phyloP scores from a whole-genome alignment of 2,113 vertebrate genomes.

The Himantopus leucocephalus region DNA sequence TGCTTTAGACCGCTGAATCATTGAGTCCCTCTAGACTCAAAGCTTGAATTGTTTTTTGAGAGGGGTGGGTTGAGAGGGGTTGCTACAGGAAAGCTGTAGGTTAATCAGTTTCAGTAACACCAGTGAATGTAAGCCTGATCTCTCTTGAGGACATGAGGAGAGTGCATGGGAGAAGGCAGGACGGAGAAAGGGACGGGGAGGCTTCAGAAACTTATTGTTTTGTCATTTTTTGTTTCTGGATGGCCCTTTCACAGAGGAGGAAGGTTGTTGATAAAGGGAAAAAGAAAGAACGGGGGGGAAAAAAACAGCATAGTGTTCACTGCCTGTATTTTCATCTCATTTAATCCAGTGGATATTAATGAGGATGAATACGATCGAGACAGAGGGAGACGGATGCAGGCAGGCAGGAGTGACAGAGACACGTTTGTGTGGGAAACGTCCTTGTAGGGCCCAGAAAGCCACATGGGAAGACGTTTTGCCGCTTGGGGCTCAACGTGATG shows the following conservation, averaged over 20 bases:
- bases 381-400: background rate
- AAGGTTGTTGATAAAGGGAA: background rate
- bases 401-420: background rate
- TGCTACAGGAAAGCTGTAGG: conserved; percentile 59
- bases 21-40: conserved; percentile 65
- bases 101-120: conserved; percentile 67
- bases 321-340: background rate
- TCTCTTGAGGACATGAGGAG: conserved; percentile 12
- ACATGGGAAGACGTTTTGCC: background rate
- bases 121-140: conserved; percentile 43
- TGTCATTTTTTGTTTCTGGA: conserved; percentile 10
- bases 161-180: conserved; percentile 26
- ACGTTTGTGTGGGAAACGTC: background rate
- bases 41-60: conserved; percentile 72
- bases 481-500: background rate
- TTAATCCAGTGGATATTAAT: background rate
- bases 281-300: background rate
- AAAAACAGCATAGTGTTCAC: background rate
- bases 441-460: background rate
- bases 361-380: background rate
- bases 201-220: conserved; percentile 28
- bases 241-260: conserved; percentile 21
- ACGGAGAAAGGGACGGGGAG: background rate
- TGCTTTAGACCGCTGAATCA: conserved; percentile 69
- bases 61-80: conserved; percentile 55